A percentile compares a stretch with the other conserved stretches of the same genome.
Evolutionary conservation across 2,888 invertebrate species (phyloP).

Genomic region (Tinea pellionella): DNA sequence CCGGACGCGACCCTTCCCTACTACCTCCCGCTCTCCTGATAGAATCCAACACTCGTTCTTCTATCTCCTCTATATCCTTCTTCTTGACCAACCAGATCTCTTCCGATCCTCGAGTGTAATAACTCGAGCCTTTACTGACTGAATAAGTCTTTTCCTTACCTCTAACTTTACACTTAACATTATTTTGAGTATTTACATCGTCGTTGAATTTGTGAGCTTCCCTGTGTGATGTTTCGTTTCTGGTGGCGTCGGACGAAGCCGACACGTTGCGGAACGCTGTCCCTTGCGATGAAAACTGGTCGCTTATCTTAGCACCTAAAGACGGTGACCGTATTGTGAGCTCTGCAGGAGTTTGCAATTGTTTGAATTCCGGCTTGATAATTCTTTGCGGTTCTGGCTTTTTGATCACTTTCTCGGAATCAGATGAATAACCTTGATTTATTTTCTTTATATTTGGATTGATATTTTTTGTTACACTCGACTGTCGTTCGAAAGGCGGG

Average conservation of each 20-base stretch:
- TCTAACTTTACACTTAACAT: constrained; percentile 39
- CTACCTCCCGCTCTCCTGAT: constrained; percentile 43
- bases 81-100: constrained; percentile 66
- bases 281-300: constrained; percentile 58
- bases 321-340: constrained; percentile 58
- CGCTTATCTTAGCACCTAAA: constrained; percentile 48
- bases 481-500: constrained; percentile 30
- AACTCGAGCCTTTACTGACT: constrained; percentile 57
- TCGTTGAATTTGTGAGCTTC: constrained; percentile 31
- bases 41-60: constrained; percentile 56
- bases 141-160: constrained; percentile 21
- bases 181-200: constrained; percentile 43
- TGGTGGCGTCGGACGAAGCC: constrained; percentile 26
- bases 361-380: constrained; percentile 58
- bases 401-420: constrained; percentile 27
- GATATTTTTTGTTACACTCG: constrained; percentile 28
- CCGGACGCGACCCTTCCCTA: constrained; percentile 35
- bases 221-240: constrained; percentile 14
- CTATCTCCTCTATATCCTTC: constrained; percentile 61
- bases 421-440: constrained; percentile 16
- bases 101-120: constrained; percentile 58
- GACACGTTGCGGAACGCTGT: constrained; percentile 62
- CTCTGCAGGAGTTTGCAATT: constrained; percentile 48
- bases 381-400: constrained; percentile 55
- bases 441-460: constrained; percentile 21